phyloP scores from a whole-genome alignment of 2,888 invertebrate genomes.

The Scaptomyza tumidula region DNA sequence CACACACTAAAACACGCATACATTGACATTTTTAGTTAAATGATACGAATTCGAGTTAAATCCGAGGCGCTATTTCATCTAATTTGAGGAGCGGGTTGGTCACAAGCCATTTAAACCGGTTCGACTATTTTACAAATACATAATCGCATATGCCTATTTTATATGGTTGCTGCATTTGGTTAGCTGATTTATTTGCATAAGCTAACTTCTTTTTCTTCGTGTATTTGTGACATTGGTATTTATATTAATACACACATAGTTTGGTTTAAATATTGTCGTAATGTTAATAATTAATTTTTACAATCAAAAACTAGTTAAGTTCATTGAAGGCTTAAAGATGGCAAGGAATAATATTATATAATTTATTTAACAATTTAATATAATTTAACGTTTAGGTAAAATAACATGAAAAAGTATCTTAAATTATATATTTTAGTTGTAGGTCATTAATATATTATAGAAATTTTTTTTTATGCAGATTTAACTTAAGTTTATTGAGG shows the following conservation, averaged over 20 bases:
- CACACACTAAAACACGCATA: slow-evolving; percentile 27
- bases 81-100: slow-evolving; percentile 63
- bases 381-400: background rate
- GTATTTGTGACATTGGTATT: slow-evolving; percentile 25
- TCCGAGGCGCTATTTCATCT: slow-evolving; percentile 62
- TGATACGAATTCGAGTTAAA: slow-evolving; percentile 52
- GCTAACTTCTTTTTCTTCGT: slow-evolving; percentile 10
- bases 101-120: slow-evolving; percentile 67
- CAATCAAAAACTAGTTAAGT: background rate
- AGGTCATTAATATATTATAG: background rate
- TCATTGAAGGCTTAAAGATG: background rate
- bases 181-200: slow-evolving; percentile 37
- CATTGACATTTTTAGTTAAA: slow-evolving; percentile 27
- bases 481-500: background rate
- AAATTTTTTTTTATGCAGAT: background rate
- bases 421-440: background rate
- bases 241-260: background rate
- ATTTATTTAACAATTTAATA: background rate
- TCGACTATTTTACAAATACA: slow-evolving; percentile 43
- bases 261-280: slow-evolving; percentile 14
- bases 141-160: slow-evolving; percentile 41
- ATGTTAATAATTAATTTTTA: slow-evolving; percentile 3
- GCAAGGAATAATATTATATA: background rate
- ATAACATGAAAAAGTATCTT: background rate
- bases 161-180: slow-evolving; percentile 58